Evolutionary conservation across 2,113 vertebrate species (phyloP), one percentile per base, ranked within the genome.

Genomic region (Scortum barcoo): DNA sequence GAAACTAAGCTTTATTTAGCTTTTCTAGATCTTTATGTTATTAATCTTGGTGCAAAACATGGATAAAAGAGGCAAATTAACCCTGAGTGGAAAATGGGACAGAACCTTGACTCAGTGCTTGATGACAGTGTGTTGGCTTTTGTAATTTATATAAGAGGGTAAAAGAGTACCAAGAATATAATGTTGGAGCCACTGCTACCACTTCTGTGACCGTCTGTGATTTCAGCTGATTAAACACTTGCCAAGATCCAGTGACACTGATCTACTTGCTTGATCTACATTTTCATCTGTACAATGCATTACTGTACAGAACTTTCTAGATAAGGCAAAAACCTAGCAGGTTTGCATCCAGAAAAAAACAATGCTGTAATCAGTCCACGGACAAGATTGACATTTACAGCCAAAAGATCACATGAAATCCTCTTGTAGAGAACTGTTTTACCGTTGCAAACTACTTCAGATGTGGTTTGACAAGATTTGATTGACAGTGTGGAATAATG

Each of bases 1-100:
- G 22, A 80, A 33, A 62, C 26, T 53, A 46, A 56, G 48, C 48
- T 79, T 56, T 56, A 44, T 44, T 72, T 63, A n/a, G 62, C 57
- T 61, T 42, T 24, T 19, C 62, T 19, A 24, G 16, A 61, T n/a
- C 53, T 4, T 38, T 3, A 24, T 36, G 20, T 7, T 20, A 54
- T 72, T 46, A n/a, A 30, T 40, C 8, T 54, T 36, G 33, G 22
- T 44, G 48, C 12, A 62, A 28, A 69, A 42, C 66, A 51, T 28
- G 12, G 46, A 53, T 8, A 1, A 20, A 44, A 54, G 14, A 63
- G 8, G 50, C 42, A 38, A 40, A 66, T 44, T 54, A 66, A 76
- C 50, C 24, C 33, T n/a, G 36, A 30, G 22, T 26, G 60, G 20
- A 30, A 62, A 22, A 13, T 28, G 46, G 11, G 48, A 26, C 40